Percentiles rank a stretch among this genome's conserved stretches.
phyloP scores from a whole-genome alignment of 2,797 vertebrate species.

The Cyclura pinguis region DNA sequence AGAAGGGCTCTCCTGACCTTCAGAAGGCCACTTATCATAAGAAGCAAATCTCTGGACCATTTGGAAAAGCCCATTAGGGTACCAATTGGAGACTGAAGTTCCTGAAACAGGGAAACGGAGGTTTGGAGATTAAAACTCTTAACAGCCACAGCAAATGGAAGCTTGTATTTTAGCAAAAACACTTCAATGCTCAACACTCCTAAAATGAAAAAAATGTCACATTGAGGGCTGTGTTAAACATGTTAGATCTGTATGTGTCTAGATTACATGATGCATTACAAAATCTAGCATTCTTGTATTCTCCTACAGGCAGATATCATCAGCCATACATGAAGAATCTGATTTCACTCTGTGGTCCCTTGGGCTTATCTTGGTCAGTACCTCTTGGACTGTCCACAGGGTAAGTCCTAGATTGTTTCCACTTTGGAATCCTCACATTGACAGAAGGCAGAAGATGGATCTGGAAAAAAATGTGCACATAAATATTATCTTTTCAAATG shows the following conservation, averaged over 20 bases:
- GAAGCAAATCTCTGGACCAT: constrained; percentile 65
- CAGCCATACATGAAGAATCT: too few relatives aligned
- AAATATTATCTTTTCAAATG: too few relatives aligned
- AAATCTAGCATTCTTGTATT: neutral
- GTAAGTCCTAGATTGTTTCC: too few relatives aligned
- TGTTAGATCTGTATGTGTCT: neutral
- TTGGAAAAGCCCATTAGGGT: constrained; percentile 42
- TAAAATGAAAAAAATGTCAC: constrained; percentile 40
- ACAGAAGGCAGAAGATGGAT: too few relatives aligned
- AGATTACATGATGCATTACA: neutral
- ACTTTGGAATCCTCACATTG: too few relatives aligned
- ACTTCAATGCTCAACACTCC: constrained; percentile 8
- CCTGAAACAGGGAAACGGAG: neutral
- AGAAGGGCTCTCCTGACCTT: constrained; percentile 74
- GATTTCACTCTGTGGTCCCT: too few relatives aligned
- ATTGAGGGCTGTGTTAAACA: neutral
- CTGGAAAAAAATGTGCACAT: too few relatives aligned
- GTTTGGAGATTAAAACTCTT: constrained; percentile 7
- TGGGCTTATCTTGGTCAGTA: too few relatives aligned
- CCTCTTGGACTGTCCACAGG: too few relatives aligned
- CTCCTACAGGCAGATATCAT: too few relatives aligned
- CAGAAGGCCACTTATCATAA: constrained; percentile 67
- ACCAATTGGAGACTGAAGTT: constrained; percentile 31
- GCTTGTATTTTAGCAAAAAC: constrained; percentile 36
- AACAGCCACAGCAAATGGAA: constrained; percentile 31